Base-by-base conservation (phyloP, 2,797 vertebrate species). In the Schizothorax lantsangensis region DNA sequence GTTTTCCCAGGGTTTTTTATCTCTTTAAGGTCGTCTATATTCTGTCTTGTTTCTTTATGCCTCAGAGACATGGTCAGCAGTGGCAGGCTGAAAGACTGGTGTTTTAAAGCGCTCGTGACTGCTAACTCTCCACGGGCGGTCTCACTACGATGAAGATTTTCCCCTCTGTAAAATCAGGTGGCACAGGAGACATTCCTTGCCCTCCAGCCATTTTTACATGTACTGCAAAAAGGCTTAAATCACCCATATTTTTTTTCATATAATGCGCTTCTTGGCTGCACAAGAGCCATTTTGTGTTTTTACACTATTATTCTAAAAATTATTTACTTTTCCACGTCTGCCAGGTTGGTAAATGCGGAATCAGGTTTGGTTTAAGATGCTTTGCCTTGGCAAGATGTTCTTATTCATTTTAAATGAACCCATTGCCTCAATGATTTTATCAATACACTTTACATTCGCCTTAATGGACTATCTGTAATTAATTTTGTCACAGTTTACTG, bases 401-500 rank as follows among this genome's bases (percentile, higher is more conserved):
- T 38, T 79, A 26, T 81, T 86, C 36, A 47, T 81, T 86, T 86
- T 81, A 81, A 81, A 81, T 86, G 79, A 64, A 86, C 66, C 40
- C 43, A 9, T 64, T 86, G 84, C 79, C 71, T 79, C 38, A 17
- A 14, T 81, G 40, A 81, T 73, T 81, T 86, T 66, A 75, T 86
- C 85, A 81, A 86, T 86, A 86, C 52, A 81, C 78, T 81, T 74
- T 86, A 57, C 69, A 85, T 85, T 85, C 21, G 6, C 78, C 84
- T 49, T 81, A 81, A 86, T 86, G 84, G 84, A 86, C 79, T 74
- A 64, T 74, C 54, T 81, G 84, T 74, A 86, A 86, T 86, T 74
- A 81, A 86, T 66, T 74, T 81, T 40, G 79, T 66, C 79, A 52
- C 85, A 38, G 69, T 86, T 86, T 81, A 75, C 79, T 81, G 59